Evolutionary conservation across 2,888 invertebrate species (phyloP), one percentile per base, ranked within the genome.

Genomic region (Plebejus anna): DNA sequence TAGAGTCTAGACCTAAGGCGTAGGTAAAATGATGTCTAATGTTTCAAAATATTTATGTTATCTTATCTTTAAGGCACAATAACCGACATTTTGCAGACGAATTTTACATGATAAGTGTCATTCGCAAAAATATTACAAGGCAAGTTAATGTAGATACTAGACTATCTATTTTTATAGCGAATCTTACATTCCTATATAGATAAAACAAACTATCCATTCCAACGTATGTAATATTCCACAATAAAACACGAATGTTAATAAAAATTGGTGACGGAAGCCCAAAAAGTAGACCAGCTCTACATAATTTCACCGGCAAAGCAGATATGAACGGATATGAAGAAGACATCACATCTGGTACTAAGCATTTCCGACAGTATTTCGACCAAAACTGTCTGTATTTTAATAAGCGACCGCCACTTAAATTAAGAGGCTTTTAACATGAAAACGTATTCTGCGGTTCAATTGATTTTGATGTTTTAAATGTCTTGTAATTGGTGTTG

Each of bases 71-170:
- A 28, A 13, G 55, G 51, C 75, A 36, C 55, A 57, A 1, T 75
- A 75, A 57, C 57, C 57, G 57, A 75, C 28, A 66, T 66, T 66
- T 36, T 16, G 32, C 32, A 32, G 32, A 66, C 32, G 36, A 66
- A 66, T 66, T 11, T 66, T 66, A 32, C 1, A 9, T 32, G 13
- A 13, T 36, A 36, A 36, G 7, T 32, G 11, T 6, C 16, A 16
- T 66, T 22, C 32, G 6, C n/a, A 73, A 28, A 28, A 7, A 61
- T 61, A 28, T 28, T 61, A 9, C 22, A 9, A 61, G 28, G 7
- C 22, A n/a, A n/a, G n/a, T n/a, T n/a, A n/a, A 61, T 11, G 9
- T 22, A 61, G 28, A 28, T 3, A 28, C 9, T 11, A 61, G 61
- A 28, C 9, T 11, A 61, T 7, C 59, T 59, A 28, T 22, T 61